A percentile compares a stretch with the other conserved stretches of the same genome.
These are phyloP conservation scores for Centruroides vittatus DNA, from an alignment of 1,140 invertebrate genomes.

Conservation along the genomic window DNA sequence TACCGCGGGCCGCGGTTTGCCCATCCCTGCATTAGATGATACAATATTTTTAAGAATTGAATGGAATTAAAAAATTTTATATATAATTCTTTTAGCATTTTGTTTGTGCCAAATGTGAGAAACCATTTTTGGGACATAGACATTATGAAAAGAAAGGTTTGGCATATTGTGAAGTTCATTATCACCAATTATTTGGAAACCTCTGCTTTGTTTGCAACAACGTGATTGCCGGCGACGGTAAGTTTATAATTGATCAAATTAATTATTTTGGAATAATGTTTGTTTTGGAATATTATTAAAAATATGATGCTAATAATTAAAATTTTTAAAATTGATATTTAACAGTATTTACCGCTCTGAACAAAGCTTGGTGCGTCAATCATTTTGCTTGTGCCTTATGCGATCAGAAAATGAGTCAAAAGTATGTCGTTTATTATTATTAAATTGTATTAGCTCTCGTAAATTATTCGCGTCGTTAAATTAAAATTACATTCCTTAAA, in stretches of 20 bases:
- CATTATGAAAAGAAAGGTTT: conserved; percentile 98
- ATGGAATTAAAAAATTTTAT: neutral
- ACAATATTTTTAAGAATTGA: too few relatives aligned
- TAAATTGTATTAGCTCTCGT: too few relatives aligned
- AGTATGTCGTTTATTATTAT: conserved; percentile 35
- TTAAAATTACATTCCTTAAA: too few relatives aligned
- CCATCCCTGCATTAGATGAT: too few relatives aligned
- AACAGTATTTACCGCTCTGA: conserved; percentile 91
- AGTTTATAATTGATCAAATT: conserved; percentile 22
- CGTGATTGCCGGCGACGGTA: conserved; percentile 93
- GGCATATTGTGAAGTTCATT: conserved; percentile 98
- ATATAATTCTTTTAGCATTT: conserved; percentile 58
- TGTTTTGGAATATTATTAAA: too few relatives aligned
- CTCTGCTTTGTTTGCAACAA: conserved; percentile 98
- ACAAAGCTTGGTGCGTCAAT: conserved; percentile 99
- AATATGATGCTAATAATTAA: too few relatives aligned
- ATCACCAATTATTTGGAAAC: conserved; percentile 97
- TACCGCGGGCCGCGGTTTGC: too few relatives aligned
- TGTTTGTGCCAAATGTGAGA: conserved; percentile 98
- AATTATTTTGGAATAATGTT: too few relatives aligned
- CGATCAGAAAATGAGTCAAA: conserved; percentile 93
- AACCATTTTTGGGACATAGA: conserved; percentile 95
- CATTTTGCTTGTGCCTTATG: conserved; percentile 98
- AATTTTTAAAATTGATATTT: neutral
- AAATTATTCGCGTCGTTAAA: too few relatives aligned